Percentiles rank a stretch among this genome's conserved stretches.
Conservation (phyloP, 2,797 vertebrate species). For the Denticeps clupeoides region DNA sequence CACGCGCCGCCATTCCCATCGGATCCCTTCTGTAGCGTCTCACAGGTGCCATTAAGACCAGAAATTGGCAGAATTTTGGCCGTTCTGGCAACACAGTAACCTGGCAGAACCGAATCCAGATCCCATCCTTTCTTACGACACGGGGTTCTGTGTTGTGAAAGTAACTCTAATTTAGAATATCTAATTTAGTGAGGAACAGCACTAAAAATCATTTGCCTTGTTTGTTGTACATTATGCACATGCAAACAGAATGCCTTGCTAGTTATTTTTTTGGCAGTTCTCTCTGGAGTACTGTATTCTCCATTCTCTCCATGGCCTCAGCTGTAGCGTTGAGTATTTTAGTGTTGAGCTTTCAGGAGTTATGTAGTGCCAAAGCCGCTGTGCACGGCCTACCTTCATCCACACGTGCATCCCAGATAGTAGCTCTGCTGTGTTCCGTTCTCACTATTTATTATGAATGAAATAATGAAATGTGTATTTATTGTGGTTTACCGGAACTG, state of each 20-base stretch:
- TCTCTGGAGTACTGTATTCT: neutral
- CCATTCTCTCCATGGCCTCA: conserved; percentile 13
- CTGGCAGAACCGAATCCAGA: no score
- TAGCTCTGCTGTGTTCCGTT: conserved; percentile 74
- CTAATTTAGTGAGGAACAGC: no score
- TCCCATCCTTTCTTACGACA: no score
- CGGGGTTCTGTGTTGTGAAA: no score
- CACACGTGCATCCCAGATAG: conserved; percentile 37
- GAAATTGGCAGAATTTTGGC: no score
- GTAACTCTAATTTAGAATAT: no score
- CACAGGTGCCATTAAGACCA: no score
- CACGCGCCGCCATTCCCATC: no score
- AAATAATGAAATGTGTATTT: conserved; percentile 92
- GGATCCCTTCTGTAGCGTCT: no score
- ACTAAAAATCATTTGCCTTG: conserved; percentile 21
- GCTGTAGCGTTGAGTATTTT: conserved; percentile 21
- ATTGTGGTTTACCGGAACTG: conserved; percentile 81
- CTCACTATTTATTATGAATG: conserved; percentile 91
- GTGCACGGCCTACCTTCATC: conserved; percentile 29
- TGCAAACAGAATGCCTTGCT: conserved; percentile 21
- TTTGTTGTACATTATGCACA: conserved; percentile 13
- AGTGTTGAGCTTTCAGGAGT: conserved; percentile 39
- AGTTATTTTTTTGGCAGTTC: conserved; percentile 8
- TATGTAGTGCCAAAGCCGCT: conserved; percentile 46
- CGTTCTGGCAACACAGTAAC: no score